phyloP scores from a whole-genome alignment of 2,888 invertebrate genomes.

The Dryobota labecula region DNA sequence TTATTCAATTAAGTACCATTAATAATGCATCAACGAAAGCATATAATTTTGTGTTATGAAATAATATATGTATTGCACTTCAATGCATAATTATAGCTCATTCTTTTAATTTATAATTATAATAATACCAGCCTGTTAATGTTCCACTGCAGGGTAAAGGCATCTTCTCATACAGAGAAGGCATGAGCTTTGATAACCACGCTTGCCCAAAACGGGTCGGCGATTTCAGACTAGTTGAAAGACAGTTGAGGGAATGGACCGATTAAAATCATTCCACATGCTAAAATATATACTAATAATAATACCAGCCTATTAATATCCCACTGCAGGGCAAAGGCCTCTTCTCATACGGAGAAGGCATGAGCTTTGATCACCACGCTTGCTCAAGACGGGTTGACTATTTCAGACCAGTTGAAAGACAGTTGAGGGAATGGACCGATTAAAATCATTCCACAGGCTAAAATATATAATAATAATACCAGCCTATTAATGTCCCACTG shows the following conservation, averaged over 20 bases:
- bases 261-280: too few species aligned
- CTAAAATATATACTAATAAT: too few species aligned
- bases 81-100: slow-evolving; percentile 9
- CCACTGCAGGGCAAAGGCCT: background rate
- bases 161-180: too few species aligned
- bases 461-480: too few species aligned
- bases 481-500: too few species aligned
- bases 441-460: too few species aligned
- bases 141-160: background rate
- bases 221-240: too few species aligned
- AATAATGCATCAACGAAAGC: slow-evolving; percentile 15
- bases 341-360: background rate
- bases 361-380: background rate
- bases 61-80: background rate
- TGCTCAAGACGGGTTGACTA: background rate
- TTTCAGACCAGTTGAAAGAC: too few species aligned
- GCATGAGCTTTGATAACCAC: too few species aligned
- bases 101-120: background rate
- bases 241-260: too few species aligned
- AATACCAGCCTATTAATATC: background rate
- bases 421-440: too few species aligned
- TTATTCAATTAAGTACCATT: slow-evolving; percentile 36
- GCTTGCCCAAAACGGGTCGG: too few species aligned
- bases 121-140: background rate
- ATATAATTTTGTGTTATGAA: background rate